Percentiles rank a stretch among this genome's conserved stretches.
phyloP scores from a whole-genome alignment of 2,888 invertebrate genomes.

The Rhamphomyia laevipes region DNA sequence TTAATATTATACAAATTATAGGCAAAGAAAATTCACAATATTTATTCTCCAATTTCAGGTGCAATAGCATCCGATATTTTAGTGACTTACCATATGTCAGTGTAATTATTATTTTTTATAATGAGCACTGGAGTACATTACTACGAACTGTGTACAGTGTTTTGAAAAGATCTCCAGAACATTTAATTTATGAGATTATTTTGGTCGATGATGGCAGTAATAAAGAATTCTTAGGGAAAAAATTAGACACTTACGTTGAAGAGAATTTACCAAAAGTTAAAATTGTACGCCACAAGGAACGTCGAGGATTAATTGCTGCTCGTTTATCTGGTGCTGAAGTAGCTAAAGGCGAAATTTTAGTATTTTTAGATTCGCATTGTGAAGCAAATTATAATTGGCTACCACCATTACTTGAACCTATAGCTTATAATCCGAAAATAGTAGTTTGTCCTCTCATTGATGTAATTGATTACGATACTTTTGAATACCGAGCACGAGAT shows the following conservation, averaged over 20 bases:
- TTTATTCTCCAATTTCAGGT: conserved; percentile 18
- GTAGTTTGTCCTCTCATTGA: conserved; percentile 96
- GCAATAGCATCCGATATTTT: conserved; percentile 26
- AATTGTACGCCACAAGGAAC: conserved; percentile 56
- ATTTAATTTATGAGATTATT: conserved; percentile 78
- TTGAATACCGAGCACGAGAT: conserved; percentile 88
- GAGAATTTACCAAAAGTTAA: conserved; percentile 61
- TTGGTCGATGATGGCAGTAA: conserved; percentile 81
- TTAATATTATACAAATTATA: background rate
- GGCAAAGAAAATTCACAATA: too few species aligned
- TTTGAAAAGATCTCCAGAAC: conserved; percentile 68
- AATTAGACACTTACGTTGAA: conserved; percentile 64
- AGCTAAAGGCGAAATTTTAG: conserved; percentile 67
- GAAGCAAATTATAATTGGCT: conserved; percentile 89
- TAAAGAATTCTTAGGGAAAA: conserved; percentile 37
- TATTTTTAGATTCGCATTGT: conserved; percentile 86
- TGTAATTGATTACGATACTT: conserved; percentile 83
- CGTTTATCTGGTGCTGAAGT: conserved; percentile 70
- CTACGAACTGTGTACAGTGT: conserved; percentile 71
- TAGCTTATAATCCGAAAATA: conserved; percentile 69
- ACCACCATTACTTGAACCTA: conserved; percentile 83
- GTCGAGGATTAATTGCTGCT: conserved; percentile 81
- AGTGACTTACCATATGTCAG: conserved; percentile 56
- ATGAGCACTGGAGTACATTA: conserved; percentile 84
- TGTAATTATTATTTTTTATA: conserved; percentile 86